These are phyloP conservation scores for Apotomis capreana DNA, from an alignment of 2,888 invertebrate species.

Conservation along the genomic window DNA sequence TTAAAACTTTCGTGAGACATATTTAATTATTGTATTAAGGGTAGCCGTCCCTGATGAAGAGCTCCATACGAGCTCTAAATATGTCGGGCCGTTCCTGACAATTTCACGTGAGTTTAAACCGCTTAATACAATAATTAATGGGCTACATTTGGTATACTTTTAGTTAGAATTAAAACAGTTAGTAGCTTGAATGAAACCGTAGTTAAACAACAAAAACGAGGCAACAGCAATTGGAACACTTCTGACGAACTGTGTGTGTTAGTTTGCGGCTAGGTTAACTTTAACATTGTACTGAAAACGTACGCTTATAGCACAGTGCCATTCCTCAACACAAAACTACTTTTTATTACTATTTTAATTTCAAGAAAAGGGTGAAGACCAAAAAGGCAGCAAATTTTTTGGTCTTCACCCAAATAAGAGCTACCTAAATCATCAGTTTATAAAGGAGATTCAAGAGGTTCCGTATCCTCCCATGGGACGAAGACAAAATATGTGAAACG, in stretches of 20 bases:
- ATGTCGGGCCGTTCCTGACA: too few species aligned
- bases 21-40: too few species aligned
- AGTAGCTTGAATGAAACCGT: conserved; percentile 20
- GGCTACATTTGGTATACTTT: conserved; percentile 32
- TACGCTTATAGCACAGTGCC: neutral
- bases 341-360: neutral
- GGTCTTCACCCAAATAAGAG: too few species aligned
- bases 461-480: neutral
- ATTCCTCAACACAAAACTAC: neutral
- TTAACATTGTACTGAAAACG: conserved; percentile 12
- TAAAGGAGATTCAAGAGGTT: too few species aligned
- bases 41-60: too few species aligned
- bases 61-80: too few species aligned
- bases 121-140: too few species aligned
- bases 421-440: too few species aligned
- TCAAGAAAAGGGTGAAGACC: too few species aligned
- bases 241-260: conserved; percentile 24
- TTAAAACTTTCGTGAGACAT: too few species aligned
- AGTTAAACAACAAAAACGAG: conserved; percentile 22
- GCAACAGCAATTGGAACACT: conserved; percentile 27
- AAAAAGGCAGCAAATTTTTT: too few species aligned
- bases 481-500: neutral
- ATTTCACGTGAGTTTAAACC: too few species aligned
- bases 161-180: conserved; percentile 33
- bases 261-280: conserved; percentile 6